Base-by-base conservation (phyloP, 2,113 vertebrate species). In the Lophius piscatorius region DNA sequence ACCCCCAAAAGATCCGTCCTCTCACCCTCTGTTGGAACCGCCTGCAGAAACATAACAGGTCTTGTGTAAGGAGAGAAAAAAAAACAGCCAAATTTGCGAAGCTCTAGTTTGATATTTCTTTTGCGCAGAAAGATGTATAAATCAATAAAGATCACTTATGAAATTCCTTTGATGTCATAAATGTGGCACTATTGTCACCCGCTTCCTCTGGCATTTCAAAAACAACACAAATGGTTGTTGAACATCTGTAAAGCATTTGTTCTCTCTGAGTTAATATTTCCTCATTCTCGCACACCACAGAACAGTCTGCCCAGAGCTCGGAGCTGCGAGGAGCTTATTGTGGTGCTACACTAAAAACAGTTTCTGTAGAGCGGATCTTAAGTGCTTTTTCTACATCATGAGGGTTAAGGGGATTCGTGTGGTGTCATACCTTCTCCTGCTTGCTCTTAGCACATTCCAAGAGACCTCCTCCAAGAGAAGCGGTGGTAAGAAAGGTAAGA, bases 401-500 rank as follows among this genome's bases (percentile, higher is more conserved):
- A 90, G 46, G 13, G 65, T 91, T 8, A 74, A 74, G 80, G 60
- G 65, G 21, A 23, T 91, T 72, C 76, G 61, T 52, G 24, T 94
- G 33, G 51, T 93, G 35, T 66, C 95, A 9, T 93, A 86, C 58
- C 65, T 95, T 55, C 70, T 94, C 12, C 86, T 89, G 72, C 60
- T 95, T 42, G 55, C 69, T 21, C 86, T 81, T 3, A 9, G 78
- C 64, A 71, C 91, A 0, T 0, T 46, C 0, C 92, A 96, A 80
- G 55, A 93, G 28, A 89, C 67, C 4, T 56, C 81, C 0, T 61
- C 89, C 0, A 87, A 77, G 70, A 90, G 26, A 49, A 85, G 54
- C 49, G 85, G 47, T 1, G 73, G 69, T 22, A 95, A 91, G 79
- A 97, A 93, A 94, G 95, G 97, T 96, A 93, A 81, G 91, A 66